Percentiles rank a stretch among this genome's conserved stretches.
Evolutionary conservation across 1,140 invertebrate species (phyloP).

Genomic region (Trichonephila clavata): DNA sequence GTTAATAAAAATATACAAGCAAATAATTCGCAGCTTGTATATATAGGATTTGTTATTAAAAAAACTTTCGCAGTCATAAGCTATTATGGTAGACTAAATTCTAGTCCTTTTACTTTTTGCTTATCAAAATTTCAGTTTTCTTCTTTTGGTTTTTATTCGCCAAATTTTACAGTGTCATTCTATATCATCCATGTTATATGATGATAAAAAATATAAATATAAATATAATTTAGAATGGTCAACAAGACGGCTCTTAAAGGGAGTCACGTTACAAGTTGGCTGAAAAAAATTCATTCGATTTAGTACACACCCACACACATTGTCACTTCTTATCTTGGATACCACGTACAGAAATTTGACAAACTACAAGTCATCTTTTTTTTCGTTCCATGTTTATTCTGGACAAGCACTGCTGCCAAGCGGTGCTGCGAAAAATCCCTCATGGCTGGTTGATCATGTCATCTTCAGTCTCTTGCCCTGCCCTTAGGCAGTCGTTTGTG

Average conservation of each 20-base stretch:
- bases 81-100: too few relatives aligned
- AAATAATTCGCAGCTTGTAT: too few relatives aligned
- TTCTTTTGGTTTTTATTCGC: too few relatives aligned
- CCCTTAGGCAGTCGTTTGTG: conserved; percentile 55
- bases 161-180: background rate
- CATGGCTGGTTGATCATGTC: conserved; percentile 65
- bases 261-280: conserved; percentile 26
- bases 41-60: too few relatives aligned
- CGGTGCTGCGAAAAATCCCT: conserved; percentile 45
- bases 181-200: background rate
- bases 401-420: conserved; percentile 34
- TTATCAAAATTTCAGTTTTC: too few relatives aligned
- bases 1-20: too few relatives aligned
- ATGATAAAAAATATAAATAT: background rate
- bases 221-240: background rate
- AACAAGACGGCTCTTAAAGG: background rate
- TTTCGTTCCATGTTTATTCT: conserved; percentile 53
- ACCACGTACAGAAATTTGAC: conserved; percentile 68
- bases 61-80: too few relatives aligned
- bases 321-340: conserved; percentile 61
- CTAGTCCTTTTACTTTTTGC: too few relatives aligned
- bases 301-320: conserved; percentile 5
- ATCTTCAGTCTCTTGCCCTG: conserved; percentile 51
- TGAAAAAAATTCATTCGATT: conserved; percentile 52
- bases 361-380: conserved; percentile 30